These are phyloP conservation scores for Phasianus colchicus DNA, from an alignment of 2,113 vertebrate genomes.

Conservation along the genomic window DNA sequence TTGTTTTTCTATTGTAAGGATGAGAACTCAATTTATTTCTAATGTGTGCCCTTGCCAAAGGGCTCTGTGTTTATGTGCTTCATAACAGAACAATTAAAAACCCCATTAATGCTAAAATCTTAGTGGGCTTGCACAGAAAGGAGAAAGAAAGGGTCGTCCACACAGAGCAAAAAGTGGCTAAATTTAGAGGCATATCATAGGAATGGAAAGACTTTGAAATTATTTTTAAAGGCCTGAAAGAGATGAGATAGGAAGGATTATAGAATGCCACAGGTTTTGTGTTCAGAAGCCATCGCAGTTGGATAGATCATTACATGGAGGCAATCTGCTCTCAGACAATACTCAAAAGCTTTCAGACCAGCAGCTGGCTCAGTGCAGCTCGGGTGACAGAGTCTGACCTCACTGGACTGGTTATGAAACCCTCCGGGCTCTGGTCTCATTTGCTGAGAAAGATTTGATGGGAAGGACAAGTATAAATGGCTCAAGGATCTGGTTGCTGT, in stretches of 20 bases:
- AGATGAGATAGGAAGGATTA: neutral
- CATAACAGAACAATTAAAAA: slow-evolving; percentile 22
- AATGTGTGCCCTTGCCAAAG: slow-evolving; percentile 40
- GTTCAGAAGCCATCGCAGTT: neutral
- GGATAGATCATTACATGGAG: neutral
- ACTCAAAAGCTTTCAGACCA: neutral
- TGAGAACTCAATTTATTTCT: slow-evolving; percentile 38
- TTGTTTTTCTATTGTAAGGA: slow-evolving; percentile 37
- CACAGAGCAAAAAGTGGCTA: neutral
- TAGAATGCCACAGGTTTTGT: neutral
- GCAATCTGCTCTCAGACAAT: neutral
- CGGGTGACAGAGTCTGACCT: neutral
- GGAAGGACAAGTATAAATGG: neutral
- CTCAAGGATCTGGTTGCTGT: neutral
- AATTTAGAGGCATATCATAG: neutral
- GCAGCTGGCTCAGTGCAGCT: neutral
- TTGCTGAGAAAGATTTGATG: neutral
- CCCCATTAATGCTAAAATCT: neutral
- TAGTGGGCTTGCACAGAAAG: neutral
- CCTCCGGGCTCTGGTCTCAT: neutral
- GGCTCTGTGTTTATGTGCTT: slow-evolving; percentile 1
- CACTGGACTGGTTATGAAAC: neutral
- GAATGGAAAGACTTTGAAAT: neutral
- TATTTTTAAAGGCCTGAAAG: neutral
- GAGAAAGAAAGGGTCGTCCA: neutral